Percentiles rank a stretch among this genome's conserved stretches.
Conservation (phyloP, 2,888 invertebrate species). For the Nudaria mundana region DNA sequence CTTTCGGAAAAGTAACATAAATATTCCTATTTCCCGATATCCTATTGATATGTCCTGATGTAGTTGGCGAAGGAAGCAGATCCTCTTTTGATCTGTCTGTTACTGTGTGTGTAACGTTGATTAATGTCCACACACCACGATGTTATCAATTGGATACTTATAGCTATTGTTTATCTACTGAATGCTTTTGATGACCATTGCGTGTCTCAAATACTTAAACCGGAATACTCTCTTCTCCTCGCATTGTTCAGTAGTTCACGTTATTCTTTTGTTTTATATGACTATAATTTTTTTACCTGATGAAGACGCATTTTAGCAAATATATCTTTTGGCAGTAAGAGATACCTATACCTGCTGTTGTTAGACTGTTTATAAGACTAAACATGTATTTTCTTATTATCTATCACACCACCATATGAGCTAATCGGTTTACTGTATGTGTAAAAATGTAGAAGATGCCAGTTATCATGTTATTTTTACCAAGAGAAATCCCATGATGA, state of each 20-base stretch:
- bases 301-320: background rate
- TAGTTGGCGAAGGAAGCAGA: too few species aligned
- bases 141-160: constrained; percentile 43
- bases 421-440: too few species aligned
- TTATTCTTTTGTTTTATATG: constrained; percentile 16
- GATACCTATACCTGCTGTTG: background rate
- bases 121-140: constrained; percentile 41
- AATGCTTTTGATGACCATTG: constrained; percentile 58
- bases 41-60: too few species aligned
- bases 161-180: constrained; percentile 53
- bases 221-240: constrained; percentile 33
- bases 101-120: constrained; percentile 21
- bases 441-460: too few species aligned
- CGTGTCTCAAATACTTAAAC: constrained; percentile 53
- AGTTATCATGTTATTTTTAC: too few species aligned
- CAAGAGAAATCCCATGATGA: too few species aligned
- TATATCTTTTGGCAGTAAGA: background rate
- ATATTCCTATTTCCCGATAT: too few species aligned
- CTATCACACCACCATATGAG: too few species aligned
- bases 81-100: too few species aligned
- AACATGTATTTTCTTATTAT: too few species aligned
- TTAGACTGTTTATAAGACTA: too few species aligned
- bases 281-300: background rate
- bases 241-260: constrained; percentile 24
- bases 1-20: too few species aligned